phyloP scores from a whole-genome alignment of 1,140 invertebrate genomes.

The Cydia fagiglandana region DNA sequence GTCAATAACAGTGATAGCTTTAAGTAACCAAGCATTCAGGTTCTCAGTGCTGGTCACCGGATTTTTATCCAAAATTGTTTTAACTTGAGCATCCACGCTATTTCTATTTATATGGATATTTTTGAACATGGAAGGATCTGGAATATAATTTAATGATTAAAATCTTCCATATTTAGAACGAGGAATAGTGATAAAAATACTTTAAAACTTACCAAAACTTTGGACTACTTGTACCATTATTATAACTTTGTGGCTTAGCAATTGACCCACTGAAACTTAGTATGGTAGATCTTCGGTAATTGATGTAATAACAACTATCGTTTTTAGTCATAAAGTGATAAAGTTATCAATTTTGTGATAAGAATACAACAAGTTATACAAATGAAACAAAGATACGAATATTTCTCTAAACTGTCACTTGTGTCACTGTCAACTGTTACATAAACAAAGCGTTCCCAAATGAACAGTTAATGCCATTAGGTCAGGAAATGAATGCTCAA shows the following conservation, averaged over 20 bases:
- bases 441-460: too few species aligned
- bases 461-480: too few species aligned
- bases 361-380: background rate
- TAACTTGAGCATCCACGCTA: slow-evolving; percentile 79
- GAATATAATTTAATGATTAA: slow-evolving; percentile 36
- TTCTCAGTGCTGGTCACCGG: slow-evolving; percentile 73
- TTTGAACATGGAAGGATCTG: slow-evolving; percentile 81
- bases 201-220: slow-evolving; percentile 41
- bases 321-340: background rate
- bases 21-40: slow-evolving; percentile 87
- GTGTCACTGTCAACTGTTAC: background rate
- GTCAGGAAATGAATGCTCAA: too few species aligned
- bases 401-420: background rate
- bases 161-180: background rate
- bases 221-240: slow-evolving; percentile 39
- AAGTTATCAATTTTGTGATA: slow-evolving; percentile 13
- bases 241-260: background rate
- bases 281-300: background rate
- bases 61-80: slow-evolving; percentile 63
- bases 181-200: background rate
- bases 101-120: slow-evolving; percentile 82
- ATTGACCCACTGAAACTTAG: background rate
- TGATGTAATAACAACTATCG: background rate
- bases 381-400: background rate
- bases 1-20: slow-evolving; percentile 92